These are phyloP conservation scores for Latrodectus hesperus DNA, from an alignment of 2,888 invertebrate species.

Conservation along the genomic window DNA sequence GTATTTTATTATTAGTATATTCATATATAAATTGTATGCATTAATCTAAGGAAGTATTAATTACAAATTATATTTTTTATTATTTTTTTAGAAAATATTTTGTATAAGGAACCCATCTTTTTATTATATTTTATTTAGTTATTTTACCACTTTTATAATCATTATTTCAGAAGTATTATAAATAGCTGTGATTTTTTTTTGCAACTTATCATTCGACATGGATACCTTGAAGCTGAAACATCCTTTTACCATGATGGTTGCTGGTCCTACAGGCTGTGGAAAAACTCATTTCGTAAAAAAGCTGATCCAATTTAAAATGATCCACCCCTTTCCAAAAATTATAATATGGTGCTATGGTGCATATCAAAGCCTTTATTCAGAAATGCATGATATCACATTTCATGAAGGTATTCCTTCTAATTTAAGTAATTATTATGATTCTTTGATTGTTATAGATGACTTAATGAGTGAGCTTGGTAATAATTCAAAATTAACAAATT, in stretches of 20 bases:
- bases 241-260: constrained; percentile 23
- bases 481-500: constrained; percentile 19
- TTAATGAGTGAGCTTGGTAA: constrained; percentile 24
- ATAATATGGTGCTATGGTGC: constrained; percentile 42
- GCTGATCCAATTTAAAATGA: constrained; percentile 15
- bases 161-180: too few relatives aligned
- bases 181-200: too few relatives aligned
- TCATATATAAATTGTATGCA: too few relatives aligned
- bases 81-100: too few relatives aligned
- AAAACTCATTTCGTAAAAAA: constrained; percentile 35
- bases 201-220: background rate
- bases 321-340: background rate
- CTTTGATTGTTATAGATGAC: constrained; percentile 32
- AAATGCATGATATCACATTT: background rate
- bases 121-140: too few relatives aligned
- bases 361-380: constrained; percentile 6
- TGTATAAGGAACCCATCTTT: too few relatives aligned
- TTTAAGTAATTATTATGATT: background rate
- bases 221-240: background rate
- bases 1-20: too few relatives aligned
- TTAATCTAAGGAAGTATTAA: too few relatives aligned
- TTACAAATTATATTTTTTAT: too few relatives aligned
- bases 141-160: too few relatives aligned
- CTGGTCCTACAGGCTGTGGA: constrained; percentile 23
- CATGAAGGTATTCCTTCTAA: constrained; percentile 8